These are phyloP conservation scores for Neodiprion lecontei DNA, from an alignment of 1,140 invertebrate species.

Conservation along the genomic window DNA sequence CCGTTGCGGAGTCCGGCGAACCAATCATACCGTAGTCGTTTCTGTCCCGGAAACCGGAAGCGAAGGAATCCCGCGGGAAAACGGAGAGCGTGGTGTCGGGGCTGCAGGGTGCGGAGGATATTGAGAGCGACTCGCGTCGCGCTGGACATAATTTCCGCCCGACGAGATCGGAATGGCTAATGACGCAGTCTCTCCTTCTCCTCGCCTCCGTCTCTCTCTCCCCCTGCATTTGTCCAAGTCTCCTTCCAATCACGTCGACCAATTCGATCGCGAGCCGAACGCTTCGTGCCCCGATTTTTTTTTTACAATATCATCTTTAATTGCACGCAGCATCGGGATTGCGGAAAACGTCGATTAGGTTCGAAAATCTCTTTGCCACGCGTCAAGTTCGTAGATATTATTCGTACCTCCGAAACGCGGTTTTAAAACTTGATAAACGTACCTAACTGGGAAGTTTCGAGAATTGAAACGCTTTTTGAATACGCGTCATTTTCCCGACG, in stretches of 20 bases:
- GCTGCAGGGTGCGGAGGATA: constrained; percentile 48
- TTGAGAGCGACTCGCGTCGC: constrained; percentile 61
- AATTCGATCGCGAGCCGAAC: too few species aligned
- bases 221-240: too few species aligned
- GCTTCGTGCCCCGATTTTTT: too few species aligned
- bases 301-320: too few species aligned
- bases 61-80: constrained; percentile 54
- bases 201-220: constrained; percentile 22
- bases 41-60: constrained; percentile 58
- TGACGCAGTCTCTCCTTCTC: constrained; percentile 60
- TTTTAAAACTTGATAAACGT: too few species aligned
- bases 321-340: not conserved
- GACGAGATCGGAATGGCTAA: constrained; percentile 65
- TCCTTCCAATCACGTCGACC: too few species aligned
- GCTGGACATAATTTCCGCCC: constrained; percentile 65
- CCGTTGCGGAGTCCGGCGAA: constrained; percentile 22
- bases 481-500: too few species aligned
- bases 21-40: constrained; percentile 52
- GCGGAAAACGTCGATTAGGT: too few species aligned
- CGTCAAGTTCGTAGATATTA: not conserved
- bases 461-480: too few species aligned
- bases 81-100: constrained; percentile 15
- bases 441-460: too few species aligned
- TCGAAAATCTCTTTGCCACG: not conserved
- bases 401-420: too few species aligned